Evolutionary conservation across 92 coral and sea anemone species (phyloP).

Genomic region (Siderastrea siderea): DNA sequence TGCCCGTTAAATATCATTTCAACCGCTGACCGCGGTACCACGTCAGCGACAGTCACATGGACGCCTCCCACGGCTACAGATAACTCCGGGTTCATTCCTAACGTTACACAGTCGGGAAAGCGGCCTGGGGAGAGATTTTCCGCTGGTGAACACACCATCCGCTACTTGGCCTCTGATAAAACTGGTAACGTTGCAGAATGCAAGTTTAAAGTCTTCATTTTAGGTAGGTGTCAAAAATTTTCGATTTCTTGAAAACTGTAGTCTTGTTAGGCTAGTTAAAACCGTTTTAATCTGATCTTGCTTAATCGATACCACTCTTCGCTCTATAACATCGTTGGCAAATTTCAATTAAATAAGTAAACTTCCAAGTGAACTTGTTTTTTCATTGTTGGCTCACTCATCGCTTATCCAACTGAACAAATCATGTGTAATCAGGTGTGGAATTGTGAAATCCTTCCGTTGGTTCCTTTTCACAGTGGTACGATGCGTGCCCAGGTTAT

Average conservation of each 20-base stretch:
- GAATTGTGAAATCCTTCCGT: not conserved
- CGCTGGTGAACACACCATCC: slow-evolving; percentile 60
- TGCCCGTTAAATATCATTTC: slow-evolving; percentile 41
- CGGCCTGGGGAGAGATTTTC: slow-evolving; percentile 57
- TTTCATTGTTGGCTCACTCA: too few species aligned
- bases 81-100: slow-evolving; percentile 53
- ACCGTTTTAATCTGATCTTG: not conserved
- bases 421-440: slow-evolving; percentile 19
- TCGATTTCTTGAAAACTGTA: not conserved
- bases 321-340: too few species aligned
- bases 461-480: slow-evolving; percentile 38
- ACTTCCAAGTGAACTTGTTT: too few species aligned
- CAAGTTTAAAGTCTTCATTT: slow-evolving; percentile 43
- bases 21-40: slow-evolving; percentile 47
- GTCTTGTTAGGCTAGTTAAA: not conserved
- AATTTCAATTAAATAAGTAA: too few species aligned
- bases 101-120: slow-evolving; percentile 52
- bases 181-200: slow-evolving; percentile 68
- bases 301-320: too few species aligned
- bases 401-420: slow-evolving; percentile 39
- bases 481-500: slow-evolving; percentile 61
- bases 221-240: slow-evolving; percentile 31
- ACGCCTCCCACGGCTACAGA: slow-evolving; percentile 42
- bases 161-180: slow-evolving; percentile 66
- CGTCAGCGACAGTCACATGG: slow-evolving; percentile 31